Conservation (phyloP, 2,797 vertebrate species). For the Labeo calbasu region DNA sequence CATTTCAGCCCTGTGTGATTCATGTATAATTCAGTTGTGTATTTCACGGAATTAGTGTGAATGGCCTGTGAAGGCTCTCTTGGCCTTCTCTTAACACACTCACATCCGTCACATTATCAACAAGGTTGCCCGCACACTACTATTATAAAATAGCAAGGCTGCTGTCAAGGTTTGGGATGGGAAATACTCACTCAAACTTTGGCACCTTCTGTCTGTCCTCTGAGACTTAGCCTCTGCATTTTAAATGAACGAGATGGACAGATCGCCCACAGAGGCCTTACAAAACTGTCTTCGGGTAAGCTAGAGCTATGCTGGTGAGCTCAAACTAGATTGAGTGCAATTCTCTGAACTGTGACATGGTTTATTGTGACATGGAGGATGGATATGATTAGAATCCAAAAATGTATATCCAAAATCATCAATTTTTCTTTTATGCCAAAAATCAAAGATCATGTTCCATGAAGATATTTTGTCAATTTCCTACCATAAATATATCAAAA, state of each 20-base stretch:
- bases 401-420: no score
- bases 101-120: slow-evolving; percentile 17
- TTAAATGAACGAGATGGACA: slow-evolving; percentile 34
- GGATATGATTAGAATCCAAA: not conserved
- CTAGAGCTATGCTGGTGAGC: not conserved
- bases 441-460: no score
- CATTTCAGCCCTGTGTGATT: slow-evolving; percentile 21
- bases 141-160: slow-evolving; percentile 3
- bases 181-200: not conserved
- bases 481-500: no score
- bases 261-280: not conserved
- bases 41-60: slow-evolving; percentile 36
- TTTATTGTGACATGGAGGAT: not conserved
- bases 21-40: slow-evolving; percentile 41
- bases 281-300: slow-evolving; percentile 3
- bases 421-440: no score
- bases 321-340: not conserved
- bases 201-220: not conserved
- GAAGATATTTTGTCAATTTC: no score
- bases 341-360: not conserved
- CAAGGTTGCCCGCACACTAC: not conserved
- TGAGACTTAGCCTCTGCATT: slow-evolving; percentile 25
- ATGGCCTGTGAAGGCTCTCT: not conserved
- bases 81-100: slow-evolving; percentile 20
- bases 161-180: slow-evolving; percentile 10